Evolutionary conservation across 2,113 vertebrate species (phyloP).

Genomic region (Crotalus viridis): DNA sequence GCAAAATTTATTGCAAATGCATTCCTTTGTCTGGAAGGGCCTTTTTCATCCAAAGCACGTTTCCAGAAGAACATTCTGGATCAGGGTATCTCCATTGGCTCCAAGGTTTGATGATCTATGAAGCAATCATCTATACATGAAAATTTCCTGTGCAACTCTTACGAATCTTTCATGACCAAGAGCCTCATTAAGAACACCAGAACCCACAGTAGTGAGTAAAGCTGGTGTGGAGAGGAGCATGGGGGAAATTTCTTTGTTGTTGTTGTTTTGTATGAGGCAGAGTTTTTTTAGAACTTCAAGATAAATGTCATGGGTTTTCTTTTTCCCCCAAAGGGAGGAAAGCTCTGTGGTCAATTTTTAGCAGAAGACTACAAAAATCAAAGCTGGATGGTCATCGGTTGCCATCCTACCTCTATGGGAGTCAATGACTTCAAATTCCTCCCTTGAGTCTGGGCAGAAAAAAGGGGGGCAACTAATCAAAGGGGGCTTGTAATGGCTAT

Average conservation of each 20-base stretch:
- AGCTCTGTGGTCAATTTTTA: neutral
- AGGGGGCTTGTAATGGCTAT: neutral
- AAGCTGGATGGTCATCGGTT: neutral
- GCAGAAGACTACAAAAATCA: neutral
- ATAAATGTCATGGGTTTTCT: neutral
- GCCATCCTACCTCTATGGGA: neutral
- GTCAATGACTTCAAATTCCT: neutral
- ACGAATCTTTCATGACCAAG: neutral
- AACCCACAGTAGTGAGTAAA: neutral
- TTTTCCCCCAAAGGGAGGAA: neutral
- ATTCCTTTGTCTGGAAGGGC: neutral
- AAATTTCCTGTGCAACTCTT: neutral
- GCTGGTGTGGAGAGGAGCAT: neutral
- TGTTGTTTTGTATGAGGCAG: neutral
- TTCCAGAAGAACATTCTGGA: neutral
- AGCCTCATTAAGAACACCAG: neutral
- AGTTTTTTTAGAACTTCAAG: neutral
- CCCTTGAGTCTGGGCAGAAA: neutral
- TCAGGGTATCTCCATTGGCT: neutral
- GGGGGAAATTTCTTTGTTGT: neutral
- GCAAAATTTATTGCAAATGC: conserved; percentile 3
- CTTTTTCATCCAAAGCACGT: neutral
- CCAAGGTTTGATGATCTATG: neutral
- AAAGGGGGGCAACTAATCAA: neutral
- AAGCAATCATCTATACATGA: neutral